Evolutionary conservation across 2,113 vertebrate species (phyloP).

Genomic region (Ginglymostoma cirratum): DNA sequence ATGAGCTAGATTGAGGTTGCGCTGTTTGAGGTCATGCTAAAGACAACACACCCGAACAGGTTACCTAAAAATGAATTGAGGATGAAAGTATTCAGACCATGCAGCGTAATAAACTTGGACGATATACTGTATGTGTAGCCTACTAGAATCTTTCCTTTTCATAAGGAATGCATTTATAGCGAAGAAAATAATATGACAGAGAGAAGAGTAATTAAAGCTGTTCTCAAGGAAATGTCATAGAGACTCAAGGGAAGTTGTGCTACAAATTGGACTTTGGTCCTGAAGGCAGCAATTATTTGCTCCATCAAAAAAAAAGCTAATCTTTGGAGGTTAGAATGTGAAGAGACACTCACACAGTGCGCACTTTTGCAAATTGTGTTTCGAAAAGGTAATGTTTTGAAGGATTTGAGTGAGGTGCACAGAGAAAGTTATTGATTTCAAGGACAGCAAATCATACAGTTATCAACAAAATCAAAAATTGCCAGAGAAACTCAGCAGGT

Average conservation of each 20-base stretch:
- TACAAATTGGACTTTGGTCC: no score
- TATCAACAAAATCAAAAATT: no score
- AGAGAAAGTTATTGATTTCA: background rate
- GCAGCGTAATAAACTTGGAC: background rate
- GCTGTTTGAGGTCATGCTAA: background rate
- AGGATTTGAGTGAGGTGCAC: background rate
- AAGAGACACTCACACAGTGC: background rate
- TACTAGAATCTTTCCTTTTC: background rate
- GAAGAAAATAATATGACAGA: background rate
- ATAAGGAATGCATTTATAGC: background rate
- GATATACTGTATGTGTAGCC: background rate
- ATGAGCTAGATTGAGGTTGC: background rate
- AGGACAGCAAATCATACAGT: background rate
- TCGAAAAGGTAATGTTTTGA: background rate
- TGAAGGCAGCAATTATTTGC: background rate
- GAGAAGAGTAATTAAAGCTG: background rate
- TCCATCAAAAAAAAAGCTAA: background rate
- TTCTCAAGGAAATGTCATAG: background rate
- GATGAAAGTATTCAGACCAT: background rate
- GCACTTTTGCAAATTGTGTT: background rate
- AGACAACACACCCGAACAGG: background rate
- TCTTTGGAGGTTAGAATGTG: background rate
- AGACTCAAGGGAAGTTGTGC: background rate
- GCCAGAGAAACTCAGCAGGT: no score
- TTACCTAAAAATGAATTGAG: background rate